Evolutionary conservation across 35 echinoderm and acorn worm species (phyloP).

Genomic region (Amphiura filiformis): DNA sequence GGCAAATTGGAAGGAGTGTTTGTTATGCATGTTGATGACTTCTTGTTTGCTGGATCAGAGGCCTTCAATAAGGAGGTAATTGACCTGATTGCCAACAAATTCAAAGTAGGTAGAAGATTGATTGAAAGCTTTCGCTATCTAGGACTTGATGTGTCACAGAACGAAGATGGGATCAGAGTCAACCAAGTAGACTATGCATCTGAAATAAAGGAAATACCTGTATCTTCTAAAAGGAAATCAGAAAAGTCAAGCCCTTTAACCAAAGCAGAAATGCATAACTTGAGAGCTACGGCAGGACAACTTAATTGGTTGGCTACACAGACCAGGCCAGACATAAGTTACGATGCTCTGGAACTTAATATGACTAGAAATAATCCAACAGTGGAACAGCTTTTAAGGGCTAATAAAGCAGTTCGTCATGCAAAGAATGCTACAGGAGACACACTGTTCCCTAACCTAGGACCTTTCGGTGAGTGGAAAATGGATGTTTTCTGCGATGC

Average conservation of each 20-base stretch:
- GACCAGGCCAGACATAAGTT: conserved; percentile 43
- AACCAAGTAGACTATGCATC: conserved; percentile 19
- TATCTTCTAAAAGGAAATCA: neutral
- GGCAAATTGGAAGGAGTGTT: neutral
- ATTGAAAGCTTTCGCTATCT: conserved; percentile 36
- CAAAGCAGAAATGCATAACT: conserved; percentile 26
- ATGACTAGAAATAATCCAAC: conserved; percentile 30
- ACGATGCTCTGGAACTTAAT: conserved; percentile 57
- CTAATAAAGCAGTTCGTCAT: conserved; percentile 12
- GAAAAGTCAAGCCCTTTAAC: conserved; percentile 25
- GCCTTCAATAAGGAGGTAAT: conserved; percentile 28
- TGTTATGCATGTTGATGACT: conserved; percentile 17
- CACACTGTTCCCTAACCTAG: neutral
- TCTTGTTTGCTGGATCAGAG: conserved; percentile 41
- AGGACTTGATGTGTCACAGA: conserved; percentile 20
- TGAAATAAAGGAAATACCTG: conserved; percentile 33
- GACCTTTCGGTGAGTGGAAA: conserved; percentile 23
- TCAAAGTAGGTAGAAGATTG: conserved; percentile 34
- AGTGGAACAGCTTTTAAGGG: conserved; percentile 33
- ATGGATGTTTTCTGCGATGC: conserved; percentile 25
- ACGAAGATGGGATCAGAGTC: neutral
- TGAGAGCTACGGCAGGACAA: conserved; percentile 42
- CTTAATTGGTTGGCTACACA: conserved; percentile 49
- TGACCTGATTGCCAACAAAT: conserved; percentile 28
- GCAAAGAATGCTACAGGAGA: neutral